A percentile compares a stretch with the other conserved stretches of the same genome.
These are phyloP conservation scores for Macropodus opercularis DNA, from an alignment of 2,797 vertebrate genomes.

Conservation along the genomic window DNA sequence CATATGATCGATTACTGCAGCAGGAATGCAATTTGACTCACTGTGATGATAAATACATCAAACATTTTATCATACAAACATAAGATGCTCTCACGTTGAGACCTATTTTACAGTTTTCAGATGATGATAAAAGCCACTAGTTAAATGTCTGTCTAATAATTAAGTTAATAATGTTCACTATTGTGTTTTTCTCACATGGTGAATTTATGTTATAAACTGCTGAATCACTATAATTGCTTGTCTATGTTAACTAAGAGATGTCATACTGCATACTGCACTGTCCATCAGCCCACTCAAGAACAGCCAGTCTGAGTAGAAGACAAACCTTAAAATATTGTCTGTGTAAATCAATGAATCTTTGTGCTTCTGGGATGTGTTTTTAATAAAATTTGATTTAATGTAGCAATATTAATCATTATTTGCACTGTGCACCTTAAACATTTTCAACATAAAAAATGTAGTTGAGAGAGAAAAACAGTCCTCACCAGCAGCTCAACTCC, in stretches of 20 bases:
- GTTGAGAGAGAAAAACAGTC: neutral
- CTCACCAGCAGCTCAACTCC: slow-evolving; percentile 98
- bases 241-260: too few species aligned
- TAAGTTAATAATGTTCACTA: slow-evolving; percentile 2
- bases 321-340: neutral
- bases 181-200: neutral
- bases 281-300: slow-evolving; percentile 65
- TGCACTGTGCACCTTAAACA: too few species aligned
- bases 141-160: too few species aligned
- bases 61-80: slow-evolving; percentile 17
- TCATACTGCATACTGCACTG: slow-evolving; percentile 23
- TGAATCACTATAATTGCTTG: neutral
- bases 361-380: too few species aligned
- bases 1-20: slow-evolving; percentile 67
- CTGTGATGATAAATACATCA: slow-evolving; percentile 32
- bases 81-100: slow-evolving; percentile 19
- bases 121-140: too few species aligned
- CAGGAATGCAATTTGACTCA: slow-evolving; percentile 34
- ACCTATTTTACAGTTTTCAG: too few species aligned
- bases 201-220: slow-evolving; percentile 8
- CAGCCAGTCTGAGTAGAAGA: slow-evolving; percentile 50
- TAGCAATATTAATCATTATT: too few species aligned
- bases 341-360: too few species aligned
- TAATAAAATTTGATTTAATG: too few species aligned
- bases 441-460: too few species aligned